Evolutionary conservation across 1,140 invertebrate genomes (phyloP), one percentile per base, ranked within the genome.

Genomic region (Cydia amplana): DNA sequence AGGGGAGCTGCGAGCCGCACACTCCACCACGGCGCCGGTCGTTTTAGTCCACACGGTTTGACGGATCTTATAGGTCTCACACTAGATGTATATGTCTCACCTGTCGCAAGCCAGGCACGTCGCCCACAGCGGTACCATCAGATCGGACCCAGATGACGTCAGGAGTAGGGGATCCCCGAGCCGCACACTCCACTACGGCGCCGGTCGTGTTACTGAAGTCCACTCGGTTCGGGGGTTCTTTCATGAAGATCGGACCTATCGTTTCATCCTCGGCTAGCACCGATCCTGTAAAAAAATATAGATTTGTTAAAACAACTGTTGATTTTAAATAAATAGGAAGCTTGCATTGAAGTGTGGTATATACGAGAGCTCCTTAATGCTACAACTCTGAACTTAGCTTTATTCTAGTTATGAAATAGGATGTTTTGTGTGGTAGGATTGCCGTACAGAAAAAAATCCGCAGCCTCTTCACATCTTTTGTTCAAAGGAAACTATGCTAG

Each of bases 161-260:
- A 46, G 98, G 97, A 80, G 96, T 95, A 12, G 98, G 98, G 80
- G 96, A 96, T 80, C 98, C 98, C 88, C 96, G 95, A 0, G 98
- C 97, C 82, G 97, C 96, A 91, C 98, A 99, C 91, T 98, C 97
- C 64, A 99, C 97, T 79, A 97, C 96, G 75, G 97, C 96, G 82
- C 98, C 98, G 36, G 97, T 98, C 67, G 97, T 98, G 91, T 99
- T 99, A 76, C 97, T 97, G 92, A 99, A 99, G 89, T 98, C 97
- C 60, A 99, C 95, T 81, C 97, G 95, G 90, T 97, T 97, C 77
- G 97, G 96, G 23, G 98, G 98, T 94, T 98, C 98, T 82, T 96
- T 96, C 74, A 98, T 95, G 92, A 99, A 99, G 72, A 98, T 96
- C 9, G 97, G 98, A 85, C 98, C 98, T 87, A 95, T 95, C 36